Evolutionary conservation across 2,797 vertebrate species (phyloP).

Genomic region (Intellagama lesueurii): DNA sequence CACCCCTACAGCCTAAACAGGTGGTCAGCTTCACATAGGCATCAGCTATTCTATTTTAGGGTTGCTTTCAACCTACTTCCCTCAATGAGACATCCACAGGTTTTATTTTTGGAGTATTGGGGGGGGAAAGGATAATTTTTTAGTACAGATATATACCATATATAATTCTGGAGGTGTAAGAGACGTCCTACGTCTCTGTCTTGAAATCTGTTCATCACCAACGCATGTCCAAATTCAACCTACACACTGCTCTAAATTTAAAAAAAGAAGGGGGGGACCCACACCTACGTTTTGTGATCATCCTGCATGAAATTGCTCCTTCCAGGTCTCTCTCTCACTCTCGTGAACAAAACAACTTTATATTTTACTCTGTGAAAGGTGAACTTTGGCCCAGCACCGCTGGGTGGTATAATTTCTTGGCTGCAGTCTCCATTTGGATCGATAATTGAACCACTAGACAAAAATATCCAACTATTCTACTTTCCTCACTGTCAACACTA

Average conservation of each 20-base stretch:
- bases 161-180: constrained; percentile 63
- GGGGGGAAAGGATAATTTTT: constrained; percentile 40
- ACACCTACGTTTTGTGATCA: constrained; percentile 62
- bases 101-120: constrained; percentile 35
- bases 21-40: not conserved
- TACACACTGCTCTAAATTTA: constrained; percentile 56
- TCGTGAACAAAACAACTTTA: constrained; percentile 49
- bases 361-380: constrained; percentile 53
- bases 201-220: constrained; percentile 68
- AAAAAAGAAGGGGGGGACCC: constrained; percentile 66
- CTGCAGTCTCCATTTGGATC: no score
- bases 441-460: no score
- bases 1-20: not conserved
- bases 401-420: constrained; percentile 18
- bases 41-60: not conserved
- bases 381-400: constrained; percentile 56
- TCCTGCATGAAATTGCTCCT: constrained; percentile 66
- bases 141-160: constrained; percentile 47
- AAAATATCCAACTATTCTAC: no score
- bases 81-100: not conserved
- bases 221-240: constrained; percentile 71
- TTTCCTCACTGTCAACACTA: no score
- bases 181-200: constrained; percentile 67
- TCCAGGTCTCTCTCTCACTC: constrained; percentile 25
- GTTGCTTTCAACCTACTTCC: not conserved